phyloP scores from a whole-genome alignment of 2,888 invertebrate species.

The Nymphalis urticae region DNA sequence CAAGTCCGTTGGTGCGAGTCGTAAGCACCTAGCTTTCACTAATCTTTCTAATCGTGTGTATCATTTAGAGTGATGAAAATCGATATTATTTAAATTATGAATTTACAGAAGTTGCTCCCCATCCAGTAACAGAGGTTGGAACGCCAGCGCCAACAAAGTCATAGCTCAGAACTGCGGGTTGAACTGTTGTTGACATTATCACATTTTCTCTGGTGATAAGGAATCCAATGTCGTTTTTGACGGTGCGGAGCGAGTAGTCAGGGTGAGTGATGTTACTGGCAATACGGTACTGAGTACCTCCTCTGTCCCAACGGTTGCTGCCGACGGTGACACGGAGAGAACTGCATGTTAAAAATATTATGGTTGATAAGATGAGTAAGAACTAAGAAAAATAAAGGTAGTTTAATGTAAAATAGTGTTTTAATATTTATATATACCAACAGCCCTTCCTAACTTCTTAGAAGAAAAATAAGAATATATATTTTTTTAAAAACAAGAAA shows the following conservation, averaged over 20 bases:
- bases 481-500: no score
- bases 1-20: no score
- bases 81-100: no score
- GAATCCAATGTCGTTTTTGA: constrained; percentile 52
- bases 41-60: no score
- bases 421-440: no score
- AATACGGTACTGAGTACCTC: constrained; percentile 50
- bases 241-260: constrained; percentile 48
- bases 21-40: no score
- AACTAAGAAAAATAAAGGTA: no score
- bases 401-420: no score
- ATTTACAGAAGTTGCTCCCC: constrained; percentile 48
- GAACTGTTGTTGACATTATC: constrained; percentile 28
- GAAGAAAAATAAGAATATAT: no score
- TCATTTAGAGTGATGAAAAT: no score
- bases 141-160: constrained; percentile 41
- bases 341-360: constrained; percentile 40
- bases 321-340: constrained; percentile 57
- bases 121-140: constrained; percentile 44
- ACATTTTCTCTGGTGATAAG: constrained; percentile 42
- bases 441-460: no score
- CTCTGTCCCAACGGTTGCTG: constrained; percentile 57
- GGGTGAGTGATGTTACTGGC: constrained; percentile 58
- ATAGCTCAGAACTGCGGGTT: constrained; percentile 36
- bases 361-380: neutral